Conservation (phyloP, 2,113 vertebrate genomes). For the Aspiorhynchus laticeps region DNA sequence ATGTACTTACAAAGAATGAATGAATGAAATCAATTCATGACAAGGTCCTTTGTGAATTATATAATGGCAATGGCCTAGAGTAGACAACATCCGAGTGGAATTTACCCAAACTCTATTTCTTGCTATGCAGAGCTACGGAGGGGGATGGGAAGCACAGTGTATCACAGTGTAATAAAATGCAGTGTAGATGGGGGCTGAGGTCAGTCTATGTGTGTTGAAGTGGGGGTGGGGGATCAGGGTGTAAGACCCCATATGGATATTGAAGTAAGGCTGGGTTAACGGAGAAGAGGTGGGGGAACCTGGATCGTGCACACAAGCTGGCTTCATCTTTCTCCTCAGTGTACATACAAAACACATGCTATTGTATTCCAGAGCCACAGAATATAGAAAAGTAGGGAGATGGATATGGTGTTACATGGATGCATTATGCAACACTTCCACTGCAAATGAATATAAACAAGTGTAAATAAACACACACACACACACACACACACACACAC, state of each 20-base stretch:
- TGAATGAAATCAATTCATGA: neutral
- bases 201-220: slow-evolving; percentile 29
- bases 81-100: slow-evolving; percentile 55
- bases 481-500: no score
- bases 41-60: slow-evolving; percentile 13
- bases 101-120: slow-evolving; percentile 52
- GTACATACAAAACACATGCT: slow-evolving; percentile 56
- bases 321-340: slow-evolving; percentile 51
- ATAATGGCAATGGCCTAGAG: slow-evolving; percentile 44
- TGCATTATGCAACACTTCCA: neutral
- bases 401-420: slow-evolving; percentile 9
- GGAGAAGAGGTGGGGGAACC: neutral
- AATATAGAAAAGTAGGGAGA: neutral
- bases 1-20: neutral
- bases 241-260: neutral
- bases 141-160: slow-evolving; percentile 39
- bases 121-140: slow-evolving; percentile 19
- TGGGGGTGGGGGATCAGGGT: slow-evolving; percentile 23
- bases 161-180: slow-evolving; percentile 17
- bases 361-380: slow-evolving; percentile 40
- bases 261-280: slow-evolving; percentile 35
- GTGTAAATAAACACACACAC: neutral
- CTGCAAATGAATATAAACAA: neutral
- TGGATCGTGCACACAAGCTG: slow-evolving; percentile 53
- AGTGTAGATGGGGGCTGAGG: slow-evolving; percentile 15